Base-by-base conservation (phyloP, 2,888 invertebrate genomes). In the Plebejus anna region DNA sequence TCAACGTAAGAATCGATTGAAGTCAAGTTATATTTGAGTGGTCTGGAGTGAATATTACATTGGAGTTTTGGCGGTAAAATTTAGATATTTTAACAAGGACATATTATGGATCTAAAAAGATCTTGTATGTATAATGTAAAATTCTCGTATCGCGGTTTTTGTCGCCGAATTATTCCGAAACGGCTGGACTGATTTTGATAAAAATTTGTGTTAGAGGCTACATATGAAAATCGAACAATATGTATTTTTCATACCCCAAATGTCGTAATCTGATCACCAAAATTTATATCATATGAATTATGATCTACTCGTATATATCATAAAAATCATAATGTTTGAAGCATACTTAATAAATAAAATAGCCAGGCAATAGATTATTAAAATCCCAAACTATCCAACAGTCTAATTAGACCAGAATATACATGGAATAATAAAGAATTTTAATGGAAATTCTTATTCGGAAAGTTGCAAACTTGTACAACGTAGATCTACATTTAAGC, bases 381-480 rank as follows among this genome's bases (percentile, higher is more conserved):
- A 66, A 66, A 13, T 66, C 0, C 0, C 32, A 66, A 66, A 66
- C 32, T 36, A 66, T 4, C 13, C 4, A 66, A 7, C 7, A 28
- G 22, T 22, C 28, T 66, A 66, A 32, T 66, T 66, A 66, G 66
- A 66, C 13, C 2, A 16, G 32, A 66, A 66, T 66, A 36, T 66
- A 66, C 32, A 72, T 22, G 7, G 36, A 72, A 47, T 72, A 22
- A 47, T 22, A 38, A 47, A 72, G 22, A 72, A 71, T 72, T 22
- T 11, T 47, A 47, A 47, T 32, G 55, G 51, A 73, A 73, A 72
- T 72, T 51, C 73, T 73, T 73, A 73, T 73, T 55, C 42, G 22
- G 42, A 73, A 73, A 73, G 73, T 73, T 73, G 16, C 51, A 55
- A 73, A 73, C 5, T 73, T 73, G 42, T 71, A 72, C 7, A 51